Percentiles rank a stretch among this genome's conserved stretches.
Conservation (phyloP, 2,113 vertebrate genomes). For the Vicugna pacos region DNA sequence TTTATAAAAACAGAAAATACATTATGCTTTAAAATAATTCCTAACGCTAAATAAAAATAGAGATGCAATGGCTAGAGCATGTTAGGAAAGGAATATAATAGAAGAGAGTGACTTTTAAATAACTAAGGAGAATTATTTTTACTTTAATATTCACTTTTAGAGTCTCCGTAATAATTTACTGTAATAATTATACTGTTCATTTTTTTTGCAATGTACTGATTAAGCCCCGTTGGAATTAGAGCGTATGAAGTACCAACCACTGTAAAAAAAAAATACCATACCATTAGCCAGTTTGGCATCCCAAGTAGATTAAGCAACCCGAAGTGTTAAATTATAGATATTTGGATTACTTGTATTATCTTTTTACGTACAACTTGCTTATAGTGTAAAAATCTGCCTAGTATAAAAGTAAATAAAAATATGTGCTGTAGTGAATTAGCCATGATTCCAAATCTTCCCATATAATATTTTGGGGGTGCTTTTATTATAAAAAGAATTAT, state of each 20-base stretch:
- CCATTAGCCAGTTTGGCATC: constrained; percentile 40
- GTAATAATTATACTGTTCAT: constrained; percentile 66
- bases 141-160: constrained; percentile 57
- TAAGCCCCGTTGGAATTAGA: constrained; percentile 60
- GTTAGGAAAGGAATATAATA: constrained; percentile 46
- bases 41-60: constrained; percentile 53
- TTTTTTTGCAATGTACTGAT: constrained; percentile 62
- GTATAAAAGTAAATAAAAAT: constrained; percentile 45
- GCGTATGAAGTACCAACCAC: constrained; percentile 18
- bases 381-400: constrained; percentile 47
- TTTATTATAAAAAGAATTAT: constrained; percentile 52
- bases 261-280: constrained; percentile 49
- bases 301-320: constrained; percentile 46
- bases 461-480: neutral
- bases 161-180: neutral
- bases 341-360: constrained; percentile 59
- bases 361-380: constrained; percentile 56
- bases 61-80: neutral
- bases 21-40: constrained; percentile 47
- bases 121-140: constrained; percentile 59
- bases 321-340: constrained; percentile 59
- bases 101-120: constrained; percentile 63
- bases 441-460: neutral
- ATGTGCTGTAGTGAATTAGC: neutral
- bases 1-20: constrained; percentile 52